Evolutionary conservation across 2,113 vertebrate species (phyloP), one percentile per base, ranked within the genome.

Genomic region (Pelvicachromis taeniatus): DNA sequence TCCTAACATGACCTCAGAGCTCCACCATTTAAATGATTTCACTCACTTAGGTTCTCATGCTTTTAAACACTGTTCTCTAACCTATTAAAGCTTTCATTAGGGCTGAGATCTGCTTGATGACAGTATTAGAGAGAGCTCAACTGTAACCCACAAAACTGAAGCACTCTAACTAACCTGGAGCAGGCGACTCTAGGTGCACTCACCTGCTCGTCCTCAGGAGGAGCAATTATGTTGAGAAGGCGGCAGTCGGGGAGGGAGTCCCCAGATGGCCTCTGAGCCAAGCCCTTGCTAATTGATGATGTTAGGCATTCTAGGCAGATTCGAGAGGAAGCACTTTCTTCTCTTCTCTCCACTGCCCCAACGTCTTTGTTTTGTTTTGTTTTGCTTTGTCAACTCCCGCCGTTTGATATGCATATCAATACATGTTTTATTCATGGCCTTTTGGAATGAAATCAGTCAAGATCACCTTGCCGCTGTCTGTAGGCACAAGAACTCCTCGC

Each of bases 211-310:
- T 92, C 96, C 98, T 96, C 96, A 73, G 35, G 96, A 96, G 97
- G 95, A 80, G 87, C 94, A 97, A 97, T 98, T 97, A 97, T 90
- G 87, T 93, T 87, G 88, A 92, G 93, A 90, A 92, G 92, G 95
- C 89, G 88, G 88, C 45, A 1, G 45, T 4, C 70, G 77, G 54
- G 80, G 68, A 77, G 77, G 86, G 65, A 77, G 63, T 91, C 82
- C 96, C 95, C 88, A 93, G 93, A 92, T 58, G 89, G 90, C 89
- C 87, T 83, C 48, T 3, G 48, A 91, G 92, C 86, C 91, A 78
- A 93, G 89, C 93, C 95, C 93, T 81, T 86, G 91, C 92, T 96
- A 96, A 96, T 95, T 95, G 95, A 92, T 91, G 53, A 85, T 93
- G 94, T 95, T 94, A 93, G 87, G 45, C 83, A 94, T 95, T 93